Percentiles rank a stretch among this genome's conserved stretches.
phyloP scores from a whole-genome alignment of 2,888 invertebrate species.

The Uloborus plumipes region DNA sequence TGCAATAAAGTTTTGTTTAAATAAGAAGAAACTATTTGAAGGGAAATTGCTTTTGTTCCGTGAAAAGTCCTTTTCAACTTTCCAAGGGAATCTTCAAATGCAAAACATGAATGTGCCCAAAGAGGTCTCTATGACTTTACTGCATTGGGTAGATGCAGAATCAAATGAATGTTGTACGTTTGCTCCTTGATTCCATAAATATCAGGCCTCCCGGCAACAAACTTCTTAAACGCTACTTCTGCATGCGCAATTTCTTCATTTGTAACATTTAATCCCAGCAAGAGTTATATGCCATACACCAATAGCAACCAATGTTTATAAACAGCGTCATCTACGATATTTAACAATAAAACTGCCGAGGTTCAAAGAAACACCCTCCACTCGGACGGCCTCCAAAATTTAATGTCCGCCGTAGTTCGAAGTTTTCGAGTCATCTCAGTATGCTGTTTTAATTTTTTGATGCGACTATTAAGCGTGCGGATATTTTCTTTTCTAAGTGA shows the following conservation, averaged over 20 bases:
- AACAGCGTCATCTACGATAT: background rate
- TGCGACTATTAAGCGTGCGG: constrained; percentile 2
- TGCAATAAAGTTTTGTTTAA: background rate
- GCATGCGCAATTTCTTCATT: background rate
- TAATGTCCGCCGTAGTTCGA: background rate
- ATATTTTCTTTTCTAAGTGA: background rate
- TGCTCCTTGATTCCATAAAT: constrained; percentile 7
- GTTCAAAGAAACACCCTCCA: constrained; percentile 9
- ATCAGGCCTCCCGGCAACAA: background rate
- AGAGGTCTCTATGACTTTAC: constrained; percentile 27
- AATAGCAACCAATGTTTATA: constrained; percentile 10
- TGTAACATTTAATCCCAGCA: background rate
- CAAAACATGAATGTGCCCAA: constrained; percentile 20
- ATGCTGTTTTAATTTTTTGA: constrained; percentile 4
- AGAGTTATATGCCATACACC: background rate
- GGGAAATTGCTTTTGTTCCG: constrained; percentile 12
- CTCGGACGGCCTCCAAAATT: constrained; percentile 5
- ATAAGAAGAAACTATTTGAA: background rate
- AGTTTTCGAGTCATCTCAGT: background rate
- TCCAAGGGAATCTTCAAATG: constrained; percentile 19
- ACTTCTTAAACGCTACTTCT: background rate
- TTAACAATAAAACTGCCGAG: background rate
- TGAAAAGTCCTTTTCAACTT: constrained; percentile 16
- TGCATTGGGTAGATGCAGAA: constrained; percentile 22
- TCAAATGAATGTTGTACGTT: constrained; percentile 23